Evolutionary conservation across 2,888 invertebrate species (phyloP).

Genomic region (Hartigia nigra): DNA sequence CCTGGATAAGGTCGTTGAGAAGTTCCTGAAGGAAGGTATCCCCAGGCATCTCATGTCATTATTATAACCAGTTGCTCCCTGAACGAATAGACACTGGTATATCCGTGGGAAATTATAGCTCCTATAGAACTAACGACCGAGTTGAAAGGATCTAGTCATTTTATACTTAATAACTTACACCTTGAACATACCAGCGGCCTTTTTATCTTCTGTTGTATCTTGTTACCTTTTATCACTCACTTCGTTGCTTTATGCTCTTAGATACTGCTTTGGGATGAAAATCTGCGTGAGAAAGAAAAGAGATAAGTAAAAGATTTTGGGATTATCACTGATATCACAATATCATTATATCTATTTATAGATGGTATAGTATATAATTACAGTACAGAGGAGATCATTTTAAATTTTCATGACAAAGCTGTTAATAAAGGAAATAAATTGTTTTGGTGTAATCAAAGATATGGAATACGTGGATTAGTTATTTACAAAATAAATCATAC

Average conservation of each 20-base stretch:
- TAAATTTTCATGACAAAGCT: no score
- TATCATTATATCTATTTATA: not conserved
- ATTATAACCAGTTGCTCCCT: conserved; percentile 1
- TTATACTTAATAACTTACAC: not conserved
- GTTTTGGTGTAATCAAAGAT: not conserved
- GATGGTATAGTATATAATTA: not conserved
- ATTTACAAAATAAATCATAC: not conserved
- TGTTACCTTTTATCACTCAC: not conserved
- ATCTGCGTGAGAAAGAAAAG: not conserved
- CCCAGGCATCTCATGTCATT: not conserved
- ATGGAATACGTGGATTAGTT: not conserved
- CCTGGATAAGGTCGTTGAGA: not conserved
- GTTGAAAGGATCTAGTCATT: not conserved
- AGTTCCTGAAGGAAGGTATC: not conserved
- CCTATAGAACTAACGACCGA: not conserved
- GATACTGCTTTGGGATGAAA: not conserved
- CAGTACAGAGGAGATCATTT: no score
- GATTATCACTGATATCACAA: not conserved
- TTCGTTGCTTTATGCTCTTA: not conserved
- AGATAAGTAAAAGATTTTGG: not conserved
- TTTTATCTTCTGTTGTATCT: not conserved
- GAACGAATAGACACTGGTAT: not conserved
- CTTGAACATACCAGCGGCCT: not conserved
- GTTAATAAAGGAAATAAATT: not conserved
- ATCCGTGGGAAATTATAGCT: not conserved